Conservation (phyloP, 1,140 invertebrate genomes). For the Lepidurus packardi region DNA sequence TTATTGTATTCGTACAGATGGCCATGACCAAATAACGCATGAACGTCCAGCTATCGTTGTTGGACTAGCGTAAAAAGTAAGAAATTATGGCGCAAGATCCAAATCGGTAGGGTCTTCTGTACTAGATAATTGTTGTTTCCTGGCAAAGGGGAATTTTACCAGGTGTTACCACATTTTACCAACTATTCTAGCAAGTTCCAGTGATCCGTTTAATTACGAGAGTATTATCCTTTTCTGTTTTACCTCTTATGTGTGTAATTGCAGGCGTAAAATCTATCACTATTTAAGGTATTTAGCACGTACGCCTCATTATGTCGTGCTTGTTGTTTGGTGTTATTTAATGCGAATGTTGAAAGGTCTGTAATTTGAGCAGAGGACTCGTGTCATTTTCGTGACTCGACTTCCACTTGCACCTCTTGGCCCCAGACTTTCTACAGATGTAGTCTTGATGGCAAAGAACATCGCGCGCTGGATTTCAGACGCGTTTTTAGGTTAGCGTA, state of each 20-base stretch:
- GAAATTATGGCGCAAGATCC: not conserved
- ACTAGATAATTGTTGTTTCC: no score
- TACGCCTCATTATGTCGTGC: not conserved
- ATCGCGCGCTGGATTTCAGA: not conserved
- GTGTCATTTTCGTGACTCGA: constrained; percentile 7
- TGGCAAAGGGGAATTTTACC: no score
- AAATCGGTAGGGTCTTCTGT: no score
- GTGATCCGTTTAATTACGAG: no score
- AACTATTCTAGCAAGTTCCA: no score
- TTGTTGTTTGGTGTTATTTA: not conserved
- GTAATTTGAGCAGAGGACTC: not conserved
- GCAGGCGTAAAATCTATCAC: no score
- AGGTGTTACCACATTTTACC: no score
- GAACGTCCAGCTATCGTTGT: not conserved
- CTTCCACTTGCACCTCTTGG: not conserved
- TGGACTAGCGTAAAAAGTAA: not conserved
- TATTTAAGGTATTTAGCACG: constrained; percentile 7
- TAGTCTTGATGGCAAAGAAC: not conserved
- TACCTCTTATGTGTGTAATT: no score
- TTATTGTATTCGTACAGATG: not conserved
- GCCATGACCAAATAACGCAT: constrained; percentile 10
- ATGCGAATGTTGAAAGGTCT: constrained; percentile 1
- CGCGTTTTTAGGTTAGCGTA: not conserved
- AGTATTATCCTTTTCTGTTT: no score
- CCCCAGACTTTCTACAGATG: constrained; percentile 1